Percentiles rank a stretch among this genome's conserved stretches.
These are phyloP conservation scores for Numida meleagris DNA, from an alignment of 2,113 vertebrate genomes.

Conservation along the genomic window DNA sequence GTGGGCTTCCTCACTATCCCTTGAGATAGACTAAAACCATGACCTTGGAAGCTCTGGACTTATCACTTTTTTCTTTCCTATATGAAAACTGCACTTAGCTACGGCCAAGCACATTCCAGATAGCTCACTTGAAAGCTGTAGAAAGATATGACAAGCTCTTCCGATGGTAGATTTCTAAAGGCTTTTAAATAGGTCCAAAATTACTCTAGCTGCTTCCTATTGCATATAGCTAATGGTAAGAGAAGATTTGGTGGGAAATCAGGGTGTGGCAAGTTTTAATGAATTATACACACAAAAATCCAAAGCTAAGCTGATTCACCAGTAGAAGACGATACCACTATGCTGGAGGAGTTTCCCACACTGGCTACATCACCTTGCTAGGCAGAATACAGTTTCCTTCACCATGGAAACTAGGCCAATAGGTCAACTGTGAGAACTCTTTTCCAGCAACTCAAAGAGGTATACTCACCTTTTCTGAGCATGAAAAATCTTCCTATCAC, in stretches of 20 bases:
- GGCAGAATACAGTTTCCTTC: background rate
- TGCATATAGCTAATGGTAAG: background rate
- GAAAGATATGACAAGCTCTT: background rate
- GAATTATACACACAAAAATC: background rate
- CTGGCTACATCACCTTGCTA: background rate
- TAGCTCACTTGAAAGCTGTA: background rate
- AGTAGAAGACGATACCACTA: background rate
- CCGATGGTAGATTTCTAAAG: background rate
- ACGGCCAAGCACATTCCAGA: background rate
- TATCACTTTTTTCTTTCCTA: background rate
- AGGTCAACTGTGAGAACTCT: background rate
- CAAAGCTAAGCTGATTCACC: conserved; percentile 17
- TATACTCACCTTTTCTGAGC: background rate
- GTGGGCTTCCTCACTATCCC: background rate
- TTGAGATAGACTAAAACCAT: background rate
- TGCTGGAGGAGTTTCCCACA: background rate
- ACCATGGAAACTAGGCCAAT: background rate
- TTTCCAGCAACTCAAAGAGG: fast-evolving
- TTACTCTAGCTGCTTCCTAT: background rate
- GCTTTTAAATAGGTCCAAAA: background rate
- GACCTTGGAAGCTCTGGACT: background rate
- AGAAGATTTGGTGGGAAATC: background rate
- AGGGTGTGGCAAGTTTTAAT: background rate
- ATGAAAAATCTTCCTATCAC: background rate
- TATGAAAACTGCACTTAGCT: background rate